A percentile compares a stretch with the other conserved stretches of the same genome.
Conservation (phyloP, 2,888 invertebrate species). For the Itoplectis maculator region DNA sequence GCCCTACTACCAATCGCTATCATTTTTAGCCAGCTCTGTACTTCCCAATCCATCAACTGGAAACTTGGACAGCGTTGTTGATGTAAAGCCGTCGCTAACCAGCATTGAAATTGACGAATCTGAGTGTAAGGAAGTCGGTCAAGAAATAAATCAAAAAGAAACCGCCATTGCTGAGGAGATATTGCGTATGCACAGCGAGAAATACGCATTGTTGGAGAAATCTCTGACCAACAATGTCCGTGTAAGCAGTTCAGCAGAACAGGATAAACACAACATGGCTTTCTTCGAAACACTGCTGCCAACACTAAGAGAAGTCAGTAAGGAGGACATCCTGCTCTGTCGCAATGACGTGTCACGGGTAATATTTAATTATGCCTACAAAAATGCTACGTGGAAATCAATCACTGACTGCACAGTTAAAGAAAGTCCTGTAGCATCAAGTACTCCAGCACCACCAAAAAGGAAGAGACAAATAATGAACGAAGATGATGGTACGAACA, state of each 20-base stretch:
- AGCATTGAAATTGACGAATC: too few relatives aligned
- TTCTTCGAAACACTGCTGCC: slow-evolving; percentile 25
- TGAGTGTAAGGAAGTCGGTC: too few relatives aligned
- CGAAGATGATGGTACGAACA: slow-evolving; percentile 9
- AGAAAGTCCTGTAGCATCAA: too few relatives aligned
- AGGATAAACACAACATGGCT: slow-evolving; percentile 37
- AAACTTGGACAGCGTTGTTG: slow-evolving; percentile 36
- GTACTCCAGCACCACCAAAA: too few relatives aligned
- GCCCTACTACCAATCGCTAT: slow-evolving; percentile 34
- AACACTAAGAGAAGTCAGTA: slow-evolving; percentile 16
- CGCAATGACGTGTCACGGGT: slow-evolving; percentile 26
- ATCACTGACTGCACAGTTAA: slow-evolving; percentile 9
- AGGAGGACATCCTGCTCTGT: slow-evolving; percentile 32
- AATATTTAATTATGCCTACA: slow-evolving; percentile 34
- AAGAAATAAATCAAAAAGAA: not conserved
- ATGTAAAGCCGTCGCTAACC: not conserved
- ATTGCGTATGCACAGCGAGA: slow-evolving; percentile 23
- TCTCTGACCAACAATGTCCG: slow-evolving; percentile 9
- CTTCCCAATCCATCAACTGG: slow-evolving; percentile 34
- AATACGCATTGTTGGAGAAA: slow-evolving; percentile 30
- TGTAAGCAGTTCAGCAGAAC: slow-evolving; percentile 1
- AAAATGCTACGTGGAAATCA: slow-evolving; percentile 24
- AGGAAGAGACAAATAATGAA: not conserved
- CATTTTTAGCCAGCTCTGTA: slow-evolving; percentile 30
- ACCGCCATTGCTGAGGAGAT: slow-evolving; percentile 29